phyloP scores from a whole-genome alignment of 2,888 invertebrate genomes.

The Platycheirus rosarum region DNA sequence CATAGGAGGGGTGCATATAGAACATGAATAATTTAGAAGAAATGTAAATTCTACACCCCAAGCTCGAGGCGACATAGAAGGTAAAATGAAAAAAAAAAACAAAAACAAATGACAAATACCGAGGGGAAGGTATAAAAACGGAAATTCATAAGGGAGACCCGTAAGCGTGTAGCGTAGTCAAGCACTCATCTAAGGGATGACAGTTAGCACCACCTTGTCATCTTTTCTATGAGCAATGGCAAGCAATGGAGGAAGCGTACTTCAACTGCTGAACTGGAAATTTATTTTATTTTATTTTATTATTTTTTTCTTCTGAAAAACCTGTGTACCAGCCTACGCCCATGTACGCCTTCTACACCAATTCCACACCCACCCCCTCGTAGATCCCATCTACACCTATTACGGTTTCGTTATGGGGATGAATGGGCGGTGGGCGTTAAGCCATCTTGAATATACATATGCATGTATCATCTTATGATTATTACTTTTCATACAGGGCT shows the following conservation, averaged over 20 bases:
- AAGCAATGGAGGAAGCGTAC: slow-evolving; percentile 42
- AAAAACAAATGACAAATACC: slow-evolving; percentile 21
- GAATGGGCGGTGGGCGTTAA: slow-evolving; percentile 11
- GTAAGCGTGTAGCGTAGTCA: background rate
- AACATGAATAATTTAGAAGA: slow-evolving; percentile 70
- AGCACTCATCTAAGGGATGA: slow-evolving; percentile 44
- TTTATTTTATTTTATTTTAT: slow-evolving; percentile 57
- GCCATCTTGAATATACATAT: slow-evolving; percentile 26
- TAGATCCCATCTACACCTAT: background rate
- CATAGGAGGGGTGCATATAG: slow-evolving; percentile 5
- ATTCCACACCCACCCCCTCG: background rate
- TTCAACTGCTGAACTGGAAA: slow-evolving; percentile 62
- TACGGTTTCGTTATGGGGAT: slow-evolving; percentile 14
- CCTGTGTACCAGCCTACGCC: slow-evolving; percentile 55
- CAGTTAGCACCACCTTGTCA: slow-evolving; percentile 57
- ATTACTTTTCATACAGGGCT: slow-evolving; percentile 59
- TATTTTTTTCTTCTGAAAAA: slow-evolving; percentile 35
- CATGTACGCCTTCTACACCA: slow-evolving; percentile 35
- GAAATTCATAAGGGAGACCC: slow-evolving; percentile 11
- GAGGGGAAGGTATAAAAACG: background rate
- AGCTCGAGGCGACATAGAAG: slow-evolving; percentile 13
- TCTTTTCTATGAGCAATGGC: slow-evolving; percentile 34
- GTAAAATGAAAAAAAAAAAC: slow-evolving; percentile 22
- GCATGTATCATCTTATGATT: slow-evolving; percentile 39
- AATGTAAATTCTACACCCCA: slow-evolving; percentile 62